A percentile compares a stretch with the other conserved stretches of the same genome.
These are phyloP conservation scores for Coleophora flavipennella DNA, from an alignment of 2,888 invertebrate species.

Conservation along the genomic window DNA sequence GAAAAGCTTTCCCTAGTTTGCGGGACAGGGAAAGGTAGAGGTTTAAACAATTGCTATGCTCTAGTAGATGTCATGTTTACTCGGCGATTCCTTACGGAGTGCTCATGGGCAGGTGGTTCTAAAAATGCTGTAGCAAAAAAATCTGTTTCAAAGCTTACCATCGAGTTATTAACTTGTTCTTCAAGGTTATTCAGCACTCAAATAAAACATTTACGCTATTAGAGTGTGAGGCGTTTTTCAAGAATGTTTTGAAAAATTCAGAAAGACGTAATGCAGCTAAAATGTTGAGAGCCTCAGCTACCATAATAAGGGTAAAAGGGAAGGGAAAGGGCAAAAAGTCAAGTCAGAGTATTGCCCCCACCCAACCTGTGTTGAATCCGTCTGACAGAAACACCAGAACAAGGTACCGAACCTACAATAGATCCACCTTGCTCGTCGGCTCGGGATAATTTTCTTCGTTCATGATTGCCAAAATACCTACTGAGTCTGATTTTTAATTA, in stretches of 20 bases:
- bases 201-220: constrained; percentile 4
- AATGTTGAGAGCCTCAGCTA: constrained; percentile 5
- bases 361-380: too few species aligned
- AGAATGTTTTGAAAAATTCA: constrained; percentile 6
- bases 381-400: too few species aligned
- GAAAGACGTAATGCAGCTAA: constrained; percentile 2
- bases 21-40: background rate
- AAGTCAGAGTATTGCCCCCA: too few species aligned
- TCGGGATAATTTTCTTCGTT: too few species aligned
- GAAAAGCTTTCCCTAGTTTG: background rate
- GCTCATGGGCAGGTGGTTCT: constrained; percentile 1
- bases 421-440: too few species aligned
- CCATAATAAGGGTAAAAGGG: constrained; percentile 1
- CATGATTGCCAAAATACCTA: too few species aligned
- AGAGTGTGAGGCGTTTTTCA: constrained; percentile 6
- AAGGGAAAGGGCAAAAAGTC: background rate
- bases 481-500: too few species aligned
- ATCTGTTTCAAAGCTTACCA: background rate
- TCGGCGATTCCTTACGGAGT: background rate
- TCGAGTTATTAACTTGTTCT: constrained; percentile 4
- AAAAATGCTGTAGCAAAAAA: background rate
- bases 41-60: background rate
- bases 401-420: too few species aligned
- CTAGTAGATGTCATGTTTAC: background rate
- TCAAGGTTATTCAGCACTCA: constrained; percentile 3